Percentiles rank a stretch among this genome's conserved stretches.
These are phyloP conservation scores for Chionis minor DNA, from an alignment of 2,113 vertebrate species.

Conservation along the genomic window DNA sequence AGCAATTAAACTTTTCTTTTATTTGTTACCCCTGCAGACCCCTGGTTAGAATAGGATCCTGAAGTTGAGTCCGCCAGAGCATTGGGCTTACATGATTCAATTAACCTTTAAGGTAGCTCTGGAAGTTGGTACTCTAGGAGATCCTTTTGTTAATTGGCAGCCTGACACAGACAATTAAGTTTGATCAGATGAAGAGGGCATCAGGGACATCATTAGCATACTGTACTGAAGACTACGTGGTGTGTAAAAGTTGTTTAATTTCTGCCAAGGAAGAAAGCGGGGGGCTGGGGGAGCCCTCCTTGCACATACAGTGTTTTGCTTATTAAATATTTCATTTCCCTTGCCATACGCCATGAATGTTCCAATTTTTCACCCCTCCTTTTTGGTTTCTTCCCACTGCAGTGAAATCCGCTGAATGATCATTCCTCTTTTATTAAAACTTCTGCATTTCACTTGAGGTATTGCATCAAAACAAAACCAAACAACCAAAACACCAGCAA, in stretches of 20 bases:
- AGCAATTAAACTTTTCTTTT: constrained; percentile 63
- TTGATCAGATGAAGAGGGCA: constrained; percentile 82
- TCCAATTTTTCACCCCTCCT: constrained; percentile 22
- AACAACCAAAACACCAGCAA: neutral
- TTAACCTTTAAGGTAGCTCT: constrained; percentile 83
- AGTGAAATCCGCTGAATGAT: constrained; percentile 43
- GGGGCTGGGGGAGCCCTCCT: constrained; percentile 51
- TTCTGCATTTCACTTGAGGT: constrained; percentile 34
- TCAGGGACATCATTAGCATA: constrained; percentile 80
- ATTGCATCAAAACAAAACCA: neutral
- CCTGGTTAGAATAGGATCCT: constrained; percentile 67
- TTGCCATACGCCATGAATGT: neutral
- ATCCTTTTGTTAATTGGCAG: constrained; percentile 82
- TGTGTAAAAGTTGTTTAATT: constrained; percentile 82
- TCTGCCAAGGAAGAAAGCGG: constrained; percentile 70
- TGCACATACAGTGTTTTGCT: constrained; percentile 28
- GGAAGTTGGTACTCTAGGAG: constrained; percentile 75
- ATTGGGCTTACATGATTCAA: constrained; percentile 79
- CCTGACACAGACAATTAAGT: constrained; percentile 84
- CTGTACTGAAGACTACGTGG: constrained; percentile 74
- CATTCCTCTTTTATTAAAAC: constrained; percentile 49
- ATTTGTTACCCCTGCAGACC: constrained; percentile 65
- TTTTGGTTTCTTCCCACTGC: constrained; percentile 43
- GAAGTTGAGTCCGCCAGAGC: constrained; percentile 73
- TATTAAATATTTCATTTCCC: constrained; percentile 72